Evolutionary conservation across 2,113 vertebrate species (phyloP).

Genomic region (Microcebus ravelobensis): DNA sequence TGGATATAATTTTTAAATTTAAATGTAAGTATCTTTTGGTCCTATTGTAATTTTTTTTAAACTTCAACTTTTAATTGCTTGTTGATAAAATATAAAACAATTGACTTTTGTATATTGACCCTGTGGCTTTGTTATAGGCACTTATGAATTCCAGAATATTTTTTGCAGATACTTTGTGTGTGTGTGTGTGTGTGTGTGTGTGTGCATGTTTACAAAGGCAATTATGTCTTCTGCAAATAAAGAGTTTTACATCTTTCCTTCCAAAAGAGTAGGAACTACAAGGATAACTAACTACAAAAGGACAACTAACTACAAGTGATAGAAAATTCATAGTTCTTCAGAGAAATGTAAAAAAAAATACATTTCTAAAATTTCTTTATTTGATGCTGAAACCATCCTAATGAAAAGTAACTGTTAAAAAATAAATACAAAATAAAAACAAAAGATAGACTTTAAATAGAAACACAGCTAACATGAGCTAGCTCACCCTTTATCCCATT

Average conservation of each 20-base stretch:
- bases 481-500: too few relatives aligned
- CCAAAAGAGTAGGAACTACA: background rate
- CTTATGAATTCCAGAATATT: background rate
- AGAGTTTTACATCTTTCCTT: background rate
- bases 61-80: background rate
- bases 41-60: background rate
- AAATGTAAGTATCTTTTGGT: background rate
- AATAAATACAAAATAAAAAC: too few relatives aligned
- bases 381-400: too few relatives aligned
- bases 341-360: background rate
- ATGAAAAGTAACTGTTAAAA: too few relatives aligned
- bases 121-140: background rate
- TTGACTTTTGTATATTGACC: background rate
- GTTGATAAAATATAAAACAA: background rate
- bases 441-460: too few relatives aligned
- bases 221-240: background rate
- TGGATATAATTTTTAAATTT: background rate
- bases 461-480: too few relatives aligned
- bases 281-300: background rate
- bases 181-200: background rate
- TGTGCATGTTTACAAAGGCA: background rate
- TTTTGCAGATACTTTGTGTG: background rate
- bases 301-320: background rate
- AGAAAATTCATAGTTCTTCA: background rate
- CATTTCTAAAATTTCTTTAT: background rate